These are phyloP conservation scores for Eolophus roseicapilla DNA, from an alignment of 2,113 vertebrate genomes.

Conservation along the genomic window DNA sequence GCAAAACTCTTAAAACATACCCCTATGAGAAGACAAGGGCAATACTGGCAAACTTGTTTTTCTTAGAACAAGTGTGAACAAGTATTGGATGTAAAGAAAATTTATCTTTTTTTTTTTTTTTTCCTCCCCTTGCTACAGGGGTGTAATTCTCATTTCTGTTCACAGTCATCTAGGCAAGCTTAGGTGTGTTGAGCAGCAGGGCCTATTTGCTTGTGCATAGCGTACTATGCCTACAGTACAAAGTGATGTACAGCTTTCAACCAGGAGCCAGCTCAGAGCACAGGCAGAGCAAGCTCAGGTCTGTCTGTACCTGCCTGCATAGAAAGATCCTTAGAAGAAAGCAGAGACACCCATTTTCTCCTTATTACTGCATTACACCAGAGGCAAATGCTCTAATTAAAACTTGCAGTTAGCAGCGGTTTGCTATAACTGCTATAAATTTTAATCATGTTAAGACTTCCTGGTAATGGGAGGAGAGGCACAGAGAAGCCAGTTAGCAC, in stretches of 20 bases:
- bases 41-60: background rate
- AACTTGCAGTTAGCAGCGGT: background rate
- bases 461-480: background rate
- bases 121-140: background rate
- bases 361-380: constrained; percentile 36
- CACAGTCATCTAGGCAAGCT: background rate
- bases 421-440: background rate
- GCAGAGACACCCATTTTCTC: constrained; percentile 8
- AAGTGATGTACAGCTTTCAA: background rate
- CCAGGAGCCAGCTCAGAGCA: background rate
- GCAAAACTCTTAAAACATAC: background rate
- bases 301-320: constrained; percentile 40
- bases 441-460: background rate
- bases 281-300: constrained; percentile 16
- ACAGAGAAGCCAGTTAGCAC: background rate
- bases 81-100: background rate
- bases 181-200: background rate
- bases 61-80: constrained; percentile 12
- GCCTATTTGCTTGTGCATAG: background rate
- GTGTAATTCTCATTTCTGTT: background rate
- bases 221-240: background rate
- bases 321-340: background rate
- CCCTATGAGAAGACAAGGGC: background rate
- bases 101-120: too few relatives aligned
- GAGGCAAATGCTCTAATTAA: constrained; percentile 59